phyloP scores from a whole-genome alignment of 2,888 invertebrate genomes.

The Cinara cedri region DNA sequence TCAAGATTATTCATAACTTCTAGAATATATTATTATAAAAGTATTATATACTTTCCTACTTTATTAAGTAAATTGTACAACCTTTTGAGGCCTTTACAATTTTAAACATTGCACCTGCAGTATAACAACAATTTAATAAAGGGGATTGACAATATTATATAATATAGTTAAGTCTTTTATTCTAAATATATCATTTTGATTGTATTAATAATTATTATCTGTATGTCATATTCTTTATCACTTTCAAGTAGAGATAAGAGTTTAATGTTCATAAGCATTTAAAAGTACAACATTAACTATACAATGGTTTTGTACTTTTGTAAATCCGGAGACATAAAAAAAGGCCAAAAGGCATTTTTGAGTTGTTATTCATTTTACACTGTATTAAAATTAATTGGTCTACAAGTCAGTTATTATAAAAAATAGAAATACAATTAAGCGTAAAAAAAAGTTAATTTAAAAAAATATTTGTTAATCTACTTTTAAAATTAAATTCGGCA shows the following conservation, averaged over 20 bases:
- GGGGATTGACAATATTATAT: conserved; percentile 25
- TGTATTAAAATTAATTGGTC: conserved; percentile 46
- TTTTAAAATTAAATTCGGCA: conserved; percentile 33
- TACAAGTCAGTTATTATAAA: conserved; percentile 46
- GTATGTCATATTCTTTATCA: background rate
- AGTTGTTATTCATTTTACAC: conserved; percentile 47
- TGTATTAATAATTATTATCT: conserved; percentile 43
- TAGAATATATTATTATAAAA: conserved; percentile 39
- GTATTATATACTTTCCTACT: conserved; percentile 41
- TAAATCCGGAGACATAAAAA: conserved; percentile 24
- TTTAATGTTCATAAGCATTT: conserved; percentile 18
- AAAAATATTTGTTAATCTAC: conserved; percentile 53
- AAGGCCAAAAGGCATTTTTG: conserved; percentile 32
- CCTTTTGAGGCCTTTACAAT: conserved; percentile 14
- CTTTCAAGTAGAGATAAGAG: conserved; percentile 15
- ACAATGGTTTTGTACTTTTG: conserved; percentile 43
- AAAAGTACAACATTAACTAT: conserved; percentile 39
- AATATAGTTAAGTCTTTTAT: conserved; percentile 42
- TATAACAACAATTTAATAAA: conserved; percentile 43
- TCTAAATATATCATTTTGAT: conserved; percentile 40
- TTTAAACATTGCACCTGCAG: conserved; percentile 24
- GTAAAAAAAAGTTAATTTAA: conserved; percentile 54
- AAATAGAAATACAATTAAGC: conserved; percentile 56
- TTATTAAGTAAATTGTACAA: conserved; percentile 50
- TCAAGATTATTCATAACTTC: conserved; percentile 37